phyloP scores from a whole-genome alignment of 2,888 invertebrate species.

The Heliconius aoede region DNA sequence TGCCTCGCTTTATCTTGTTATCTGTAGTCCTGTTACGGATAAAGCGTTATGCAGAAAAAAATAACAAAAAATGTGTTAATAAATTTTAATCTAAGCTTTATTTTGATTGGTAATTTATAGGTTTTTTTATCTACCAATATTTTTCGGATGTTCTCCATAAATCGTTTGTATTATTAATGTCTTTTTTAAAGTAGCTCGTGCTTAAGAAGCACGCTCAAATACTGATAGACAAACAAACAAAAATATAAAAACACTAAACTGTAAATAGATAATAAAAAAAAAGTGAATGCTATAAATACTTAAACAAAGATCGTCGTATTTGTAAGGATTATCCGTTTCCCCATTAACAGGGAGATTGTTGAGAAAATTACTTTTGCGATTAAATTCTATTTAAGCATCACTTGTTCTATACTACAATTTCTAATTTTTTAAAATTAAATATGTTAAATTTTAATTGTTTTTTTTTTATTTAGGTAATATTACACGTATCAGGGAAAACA shows the following conservation, averaged over 20 bases:
- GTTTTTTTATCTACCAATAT: too few relatives aligned
- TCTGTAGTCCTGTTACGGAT: not conserved
- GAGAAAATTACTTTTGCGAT: slow-evolving; percentile 30
- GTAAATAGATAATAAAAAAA: not conserved
- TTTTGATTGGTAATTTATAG: too few relatives aligned
- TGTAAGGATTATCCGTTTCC: slow-evolving; percentile 24
- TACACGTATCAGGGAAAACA: too few relatives aligned
- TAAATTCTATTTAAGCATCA: slow-evolving; percentile 2
- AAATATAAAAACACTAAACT: not conserved
- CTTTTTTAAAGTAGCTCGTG: too few relatives aligned
- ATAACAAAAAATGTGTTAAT: too few relatives aligned
- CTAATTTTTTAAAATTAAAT: not conserved
- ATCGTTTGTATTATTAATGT: too few relatives aligned
- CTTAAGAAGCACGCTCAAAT: not conserved
- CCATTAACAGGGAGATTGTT: slow-evolving; percentile 29
- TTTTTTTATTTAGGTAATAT: too few relatives aligned
- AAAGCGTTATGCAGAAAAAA: too few relatives aligned
- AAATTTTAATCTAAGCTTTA: too few relatives aligned
- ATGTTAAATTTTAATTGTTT: too few relatives aligned
- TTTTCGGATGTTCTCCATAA: too few relatives aligned
- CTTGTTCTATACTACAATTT: not conserved
- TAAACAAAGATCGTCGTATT: slow-evolving; percentile 18
- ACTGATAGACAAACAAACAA: not conserved
- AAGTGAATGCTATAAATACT: slow-evolving; percentile 6
- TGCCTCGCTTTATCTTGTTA: not conserved